These are phyloP conservation scores for Unio delphinus DNA, from an alignment of 2,888 invertebrate species.

Conservation along the genomic window DNA sequence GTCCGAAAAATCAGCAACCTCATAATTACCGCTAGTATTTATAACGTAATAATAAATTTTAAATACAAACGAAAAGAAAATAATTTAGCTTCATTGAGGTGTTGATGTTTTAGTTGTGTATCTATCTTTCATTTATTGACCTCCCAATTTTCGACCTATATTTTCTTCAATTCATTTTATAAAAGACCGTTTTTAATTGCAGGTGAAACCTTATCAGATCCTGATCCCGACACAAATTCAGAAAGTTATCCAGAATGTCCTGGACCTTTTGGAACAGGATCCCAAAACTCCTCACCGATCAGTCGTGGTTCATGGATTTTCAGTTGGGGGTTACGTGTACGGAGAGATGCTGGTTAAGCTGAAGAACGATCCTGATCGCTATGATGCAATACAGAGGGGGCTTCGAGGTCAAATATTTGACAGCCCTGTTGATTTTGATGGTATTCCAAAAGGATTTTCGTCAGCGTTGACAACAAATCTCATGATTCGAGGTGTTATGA, in stretches of 20 bases:
- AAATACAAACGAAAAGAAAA: too few species aligned
- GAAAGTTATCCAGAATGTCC: conserved; percentile 82
- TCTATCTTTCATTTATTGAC: too few species aligned
- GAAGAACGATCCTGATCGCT: conserved; percentile 74
- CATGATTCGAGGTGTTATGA: conserved; percentile 72
- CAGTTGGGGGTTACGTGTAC: conserved; percentile 91
- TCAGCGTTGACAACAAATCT: conserved; percentile 74
- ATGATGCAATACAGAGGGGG: conserved; percentile 67
- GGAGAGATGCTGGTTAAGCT: conserved; percentile 82
- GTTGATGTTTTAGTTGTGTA: too few species aligned
- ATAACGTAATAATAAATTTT: too few species aligned
- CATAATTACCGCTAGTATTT: too few species aligned
- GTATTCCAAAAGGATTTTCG: conserved; percentile 75
- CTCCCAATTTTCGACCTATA: too few species aligned
- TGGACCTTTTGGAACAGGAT: conserved; percentile 83
- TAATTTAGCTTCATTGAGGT: too few species aligned
- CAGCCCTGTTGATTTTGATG: conserved; percentile 79
- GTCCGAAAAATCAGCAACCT: too few species aligned
- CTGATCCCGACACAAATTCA: conserved; percentile 81
- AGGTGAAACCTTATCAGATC: conserved; percentile 87
- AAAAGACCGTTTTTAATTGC: conserved; percentile 68
- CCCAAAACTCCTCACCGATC: conserved; percentile 75
- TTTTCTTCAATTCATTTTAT: too few species aligned
- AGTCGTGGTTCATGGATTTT: conserved; percentile 88
- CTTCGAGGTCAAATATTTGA: conserved; percentile 90